phyloP scores from a whole-genome alignment of 2,888 invertebrate genomes.

The Liopterus haemorrhoidalis region DNA sequence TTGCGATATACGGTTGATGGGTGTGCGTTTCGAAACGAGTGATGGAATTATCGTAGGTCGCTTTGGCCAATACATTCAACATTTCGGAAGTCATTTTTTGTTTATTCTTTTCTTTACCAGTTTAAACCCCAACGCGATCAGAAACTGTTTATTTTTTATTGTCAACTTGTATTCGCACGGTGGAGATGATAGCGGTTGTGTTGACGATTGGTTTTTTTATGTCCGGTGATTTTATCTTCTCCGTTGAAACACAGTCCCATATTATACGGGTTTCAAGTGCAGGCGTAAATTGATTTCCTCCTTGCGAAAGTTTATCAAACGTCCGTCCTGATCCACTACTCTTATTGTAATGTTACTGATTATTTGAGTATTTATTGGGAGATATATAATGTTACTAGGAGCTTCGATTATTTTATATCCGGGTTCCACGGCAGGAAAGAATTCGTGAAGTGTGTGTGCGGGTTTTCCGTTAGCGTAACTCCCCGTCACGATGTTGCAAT shows the following conservation, averaged over 20 bases:
- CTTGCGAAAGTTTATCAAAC: slow-evolving; percentile 28
- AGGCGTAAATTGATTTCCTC: slow-evolving; percentile 30
- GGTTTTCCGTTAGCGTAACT: slow-evolving; percentile 28
- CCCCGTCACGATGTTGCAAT: slow-evolving; percentile 32
- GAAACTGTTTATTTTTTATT: background rate
- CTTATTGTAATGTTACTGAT: slow-evolving; percentile 29
- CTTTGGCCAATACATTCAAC: slow-evolving; percentile 24
- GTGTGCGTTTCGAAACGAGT: slow-evolving; percentile 31
- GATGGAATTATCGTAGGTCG: slow-evolving; percentile 29
- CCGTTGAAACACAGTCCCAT: background rate
- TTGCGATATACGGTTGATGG: slow-evolving; percentile 32
- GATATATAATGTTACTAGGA: slow-evolving; percentile 26
- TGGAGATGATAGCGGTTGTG: background rate
- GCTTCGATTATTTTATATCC: slow-evolving; percentile 9
- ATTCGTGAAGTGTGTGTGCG: slow-evolving; percentile 37
- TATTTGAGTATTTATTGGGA: slow-evolving; percentile 24
- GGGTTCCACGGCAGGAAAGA: slow-evolving; percentile 33
- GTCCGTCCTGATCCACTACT: slow-evolving; percentile 30
- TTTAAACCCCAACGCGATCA: slow-evolving; percentile 9
- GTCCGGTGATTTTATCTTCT: background rate
- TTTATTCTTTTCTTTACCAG: slow-evolving; percentile 2
- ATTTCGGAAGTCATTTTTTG: slow-evolving; percentile 18
- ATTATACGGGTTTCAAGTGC: slow-evolving; percentile 16
- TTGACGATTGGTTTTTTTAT: background rate
- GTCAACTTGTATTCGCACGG: no score